Conservation (phyloP, 2,888 invertebrate genomes). For the Amphipyra tragopoginis region DNA sequence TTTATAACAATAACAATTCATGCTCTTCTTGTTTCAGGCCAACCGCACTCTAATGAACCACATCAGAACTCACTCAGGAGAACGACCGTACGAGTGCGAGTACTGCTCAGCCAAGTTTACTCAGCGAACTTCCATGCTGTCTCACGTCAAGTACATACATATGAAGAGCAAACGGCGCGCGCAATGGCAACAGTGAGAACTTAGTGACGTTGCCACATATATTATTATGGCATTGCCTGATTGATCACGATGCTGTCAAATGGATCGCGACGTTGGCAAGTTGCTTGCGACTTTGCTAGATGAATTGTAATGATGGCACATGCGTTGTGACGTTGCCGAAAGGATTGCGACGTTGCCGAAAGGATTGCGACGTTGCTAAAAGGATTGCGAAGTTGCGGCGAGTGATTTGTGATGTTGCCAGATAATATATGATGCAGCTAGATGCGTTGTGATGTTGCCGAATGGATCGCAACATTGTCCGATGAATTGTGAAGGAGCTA, state of each 20-base stretch:
- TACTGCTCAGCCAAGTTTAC: slow-evolving; percentile 67
- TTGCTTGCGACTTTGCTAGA: no score
- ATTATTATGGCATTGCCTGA: no score
- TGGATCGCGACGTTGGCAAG: no score
- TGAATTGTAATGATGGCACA: neutral
- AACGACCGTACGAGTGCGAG: slow-evolving; percentile 65
- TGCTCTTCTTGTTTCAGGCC: slow-evolving; percentile 42
- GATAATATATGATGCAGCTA: no score
- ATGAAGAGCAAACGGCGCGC: slow-evolving; percentile 35
- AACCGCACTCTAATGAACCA: slow-evolving; percentile 61
- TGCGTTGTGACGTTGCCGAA: neutral
- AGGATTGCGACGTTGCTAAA: neutral
- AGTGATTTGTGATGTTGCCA: no score
- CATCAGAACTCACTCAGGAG: slow-evolving; percentile 69
- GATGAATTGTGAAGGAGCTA: no score
- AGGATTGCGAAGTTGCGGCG: neutral
- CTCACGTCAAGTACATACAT: slow-evolving; percentile 48
- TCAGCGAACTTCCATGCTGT: slow-evolving; percentile 71
- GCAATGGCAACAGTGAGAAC: slow-evolving; percentile 30
- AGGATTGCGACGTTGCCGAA: neutral
- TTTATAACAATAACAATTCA: no score
- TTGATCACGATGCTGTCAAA: no score
- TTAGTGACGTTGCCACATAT: neutral
- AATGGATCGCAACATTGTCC: no score
- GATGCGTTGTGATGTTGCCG: no score